Evolutionary conservation across 1,140 invertebrate genomes (phyloP).

Genomic region (Zaprionus davidi): DNA sequence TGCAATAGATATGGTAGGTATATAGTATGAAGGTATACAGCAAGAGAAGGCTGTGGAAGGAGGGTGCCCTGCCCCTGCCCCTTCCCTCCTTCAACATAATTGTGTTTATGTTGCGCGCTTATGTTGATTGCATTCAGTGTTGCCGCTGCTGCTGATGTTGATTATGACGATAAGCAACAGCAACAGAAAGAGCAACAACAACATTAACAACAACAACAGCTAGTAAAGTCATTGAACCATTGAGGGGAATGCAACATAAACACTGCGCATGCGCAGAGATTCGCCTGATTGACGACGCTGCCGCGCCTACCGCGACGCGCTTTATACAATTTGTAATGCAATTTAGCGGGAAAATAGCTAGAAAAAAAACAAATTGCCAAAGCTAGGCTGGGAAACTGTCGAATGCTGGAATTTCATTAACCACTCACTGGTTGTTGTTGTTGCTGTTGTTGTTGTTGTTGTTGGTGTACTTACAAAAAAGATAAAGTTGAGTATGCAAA

Average conservation of each 20-base stretch:
- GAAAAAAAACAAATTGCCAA: constrained; percentile 8
- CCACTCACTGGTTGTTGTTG: neutral
- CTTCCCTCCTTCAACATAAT: constrained; percentile 27
- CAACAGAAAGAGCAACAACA: constrained; percentile 1
- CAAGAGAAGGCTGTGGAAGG: neutral
- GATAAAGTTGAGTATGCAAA: constrained; percentile 91
- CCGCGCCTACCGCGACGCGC: constrained; percentile 36
- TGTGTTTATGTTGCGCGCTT: constrained; percentile 66
- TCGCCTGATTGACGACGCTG: constrained; percentile 73
- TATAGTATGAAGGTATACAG: neutral
- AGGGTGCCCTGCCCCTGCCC: neutral
- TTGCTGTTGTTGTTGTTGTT: constrained; percentile 5
- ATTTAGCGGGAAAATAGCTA: constrained; percentile 24
- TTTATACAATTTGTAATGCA: constrained; percentile 38
- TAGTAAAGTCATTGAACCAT: constrained; percentile 66
- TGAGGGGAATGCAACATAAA: constrained; percentile 51
- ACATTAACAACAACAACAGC: constrained; percentile 22
- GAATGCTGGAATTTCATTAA: neutral
- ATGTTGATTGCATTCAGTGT: constrained; percentile 73
- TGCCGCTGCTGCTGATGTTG: constrained; percentile 26
- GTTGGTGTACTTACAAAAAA: constrained; percentile 89
- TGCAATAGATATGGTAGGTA: constrained; percentile 80
- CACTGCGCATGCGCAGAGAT: constrained; percentile 79
- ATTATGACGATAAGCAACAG: constrained; percentile 54
- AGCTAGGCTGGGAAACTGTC: constrained; percentile 10